phyloP scores from a whole-genome alignment of 2,888 invertebrate genomes.

The Lepidocyrtinus sp. region DNA sequence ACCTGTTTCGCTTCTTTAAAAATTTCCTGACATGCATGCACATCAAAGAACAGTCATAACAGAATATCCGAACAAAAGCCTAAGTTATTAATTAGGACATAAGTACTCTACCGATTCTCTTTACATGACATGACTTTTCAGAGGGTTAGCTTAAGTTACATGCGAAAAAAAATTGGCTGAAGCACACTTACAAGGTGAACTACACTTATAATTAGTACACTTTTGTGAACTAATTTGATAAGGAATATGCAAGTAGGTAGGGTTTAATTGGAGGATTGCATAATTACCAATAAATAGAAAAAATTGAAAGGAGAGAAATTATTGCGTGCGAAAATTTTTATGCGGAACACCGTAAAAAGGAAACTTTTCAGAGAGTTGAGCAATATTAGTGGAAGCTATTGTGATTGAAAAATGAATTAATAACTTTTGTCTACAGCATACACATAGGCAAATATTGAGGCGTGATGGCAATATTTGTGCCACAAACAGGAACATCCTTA shows the following conservation, averaged over 20 bases:
- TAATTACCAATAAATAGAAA: not conserved
- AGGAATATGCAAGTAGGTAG: too few relatives aligned
- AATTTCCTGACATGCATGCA: not conserved
- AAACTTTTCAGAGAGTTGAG: not conserved
- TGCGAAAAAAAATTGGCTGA: not conserved
- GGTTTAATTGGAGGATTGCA: not conserved
- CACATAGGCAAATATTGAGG: not conserved
- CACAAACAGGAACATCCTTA: not conserved
- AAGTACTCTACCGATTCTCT: not conserved
- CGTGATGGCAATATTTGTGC: not conserved
- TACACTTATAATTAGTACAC: too few relatives aligned
- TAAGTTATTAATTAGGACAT: constrained; percentile 5
- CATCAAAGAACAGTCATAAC: not conserved
- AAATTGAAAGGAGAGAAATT: not conserved
- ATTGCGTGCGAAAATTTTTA: not conserved
- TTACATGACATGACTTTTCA: constrained; percentile 8
- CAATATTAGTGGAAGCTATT: not conserved
- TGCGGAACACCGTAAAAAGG: not conserved
- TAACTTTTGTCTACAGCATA: not conserved
- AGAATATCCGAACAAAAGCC: not conserved
- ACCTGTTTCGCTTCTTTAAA: constrained; percentile 7
- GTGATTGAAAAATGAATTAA: not conserved
- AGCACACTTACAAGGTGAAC: not conserved
- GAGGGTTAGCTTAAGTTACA: not conserved
- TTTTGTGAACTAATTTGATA: too few relatives aligned